Percentiles rank a stretch among this genome's conserved stretches.
Evolutionary conservation across 2,888 invertebrate species (phyloP).

Genomic region (Polymixis lichenea): DNA sequence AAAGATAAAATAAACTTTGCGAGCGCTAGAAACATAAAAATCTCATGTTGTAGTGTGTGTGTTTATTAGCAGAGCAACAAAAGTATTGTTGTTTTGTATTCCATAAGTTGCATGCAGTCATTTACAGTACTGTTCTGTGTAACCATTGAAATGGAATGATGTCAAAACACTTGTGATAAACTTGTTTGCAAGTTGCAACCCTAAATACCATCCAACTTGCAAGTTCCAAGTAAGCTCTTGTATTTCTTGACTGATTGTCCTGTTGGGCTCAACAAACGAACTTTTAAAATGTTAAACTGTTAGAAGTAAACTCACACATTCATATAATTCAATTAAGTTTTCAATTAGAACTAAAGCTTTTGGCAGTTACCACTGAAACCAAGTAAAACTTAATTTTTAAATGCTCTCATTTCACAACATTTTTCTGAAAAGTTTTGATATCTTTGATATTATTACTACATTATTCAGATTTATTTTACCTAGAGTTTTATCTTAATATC

Average conservation of each 20-base stretch:
- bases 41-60: constrained; percentile 9
- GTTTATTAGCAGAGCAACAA: constrained; percentile 7
- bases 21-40: constrained; percentile 6
- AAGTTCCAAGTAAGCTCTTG: constrained; percentile 35
- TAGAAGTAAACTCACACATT: neutral
- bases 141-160: constrained; percentile 42
- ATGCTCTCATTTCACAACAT: neutral
- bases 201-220: constrained; percentile 14
- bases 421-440: neutral
- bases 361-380: constrained; percentile 14
- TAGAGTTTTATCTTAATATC: neutral
- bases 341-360: constrained; percentile 6
- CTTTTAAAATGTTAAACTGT: neutral
- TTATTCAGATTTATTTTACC: neutral
- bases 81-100: constrained; percentile 10
- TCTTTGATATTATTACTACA: too few species aligned
- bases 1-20: constrained; percentile 24
- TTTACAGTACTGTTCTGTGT: constrained; percentile 14
- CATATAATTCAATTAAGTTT: constrained; percentile 43
- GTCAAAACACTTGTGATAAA: constrained; percentile 55
- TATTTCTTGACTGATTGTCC: constrained; percentile 23
- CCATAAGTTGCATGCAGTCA: constrained; percentile 37
- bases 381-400: neutral
- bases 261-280: neutral
- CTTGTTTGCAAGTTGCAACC: constrained; percentile 47